Evolutionary conservation across 2,888 invertebrate species (phyloP).

Genomic region (Ctenicera cuprea): DNA sequence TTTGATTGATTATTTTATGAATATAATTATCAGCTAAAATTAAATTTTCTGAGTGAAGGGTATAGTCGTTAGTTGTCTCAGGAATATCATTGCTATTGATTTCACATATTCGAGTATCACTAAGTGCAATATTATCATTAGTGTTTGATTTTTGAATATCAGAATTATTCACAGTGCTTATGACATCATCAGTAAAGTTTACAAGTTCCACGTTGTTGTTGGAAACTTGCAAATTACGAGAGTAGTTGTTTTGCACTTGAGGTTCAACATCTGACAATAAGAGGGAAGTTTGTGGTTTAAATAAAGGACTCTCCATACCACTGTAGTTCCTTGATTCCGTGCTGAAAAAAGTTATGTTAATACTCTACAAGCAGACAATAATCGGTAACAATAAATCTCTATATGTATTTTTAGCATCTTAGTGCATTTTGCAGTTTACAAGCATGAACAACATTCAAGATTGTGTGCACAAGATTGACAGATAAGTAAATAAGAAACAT

Average conservation of each 20-base stretch:
- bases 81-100: constrained; percentile 49
- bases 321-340: constrained; percentile 51
- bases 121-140: constrained; percentile 35
- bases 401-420: too few relatives aligned
- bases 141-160: constrained; percentile 11
- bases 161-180: constrained; percentile 2
- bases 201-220: constrained; percentile 41
- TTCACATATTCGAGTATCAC: constrained; percentile 37
- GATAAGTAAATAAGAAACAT: too few relatives aligned
- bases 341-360: constrained; percentile 42
- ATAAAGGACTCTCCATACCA: constrained; percentile 40
- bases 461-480: too few relatives aligned
- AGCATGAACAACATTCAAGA: too few relatives aligned
- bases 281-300: constrained; percentile 39
- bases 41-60: constrained; percentile 32
- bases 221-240: constrained; percentile 35
- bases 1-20: constrained; percentile 16
- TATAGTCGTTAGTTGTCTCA: constrained; percentile 36
- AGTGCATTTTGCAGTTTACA: not conserved
- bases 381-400: constrained; percentile 2
- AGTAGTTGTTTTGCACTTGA: constrained; percentile 34
- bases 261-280: constrained; percentile 28
- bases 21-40: constrained; percentile 44
- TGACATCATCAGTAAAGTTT: constrained; percentile 26
- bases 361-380: constrained; percentile 5